Conservation (phyloP, 2,797 vertebrate species). For the Microctenopoma stevenorrisi region DNA sequence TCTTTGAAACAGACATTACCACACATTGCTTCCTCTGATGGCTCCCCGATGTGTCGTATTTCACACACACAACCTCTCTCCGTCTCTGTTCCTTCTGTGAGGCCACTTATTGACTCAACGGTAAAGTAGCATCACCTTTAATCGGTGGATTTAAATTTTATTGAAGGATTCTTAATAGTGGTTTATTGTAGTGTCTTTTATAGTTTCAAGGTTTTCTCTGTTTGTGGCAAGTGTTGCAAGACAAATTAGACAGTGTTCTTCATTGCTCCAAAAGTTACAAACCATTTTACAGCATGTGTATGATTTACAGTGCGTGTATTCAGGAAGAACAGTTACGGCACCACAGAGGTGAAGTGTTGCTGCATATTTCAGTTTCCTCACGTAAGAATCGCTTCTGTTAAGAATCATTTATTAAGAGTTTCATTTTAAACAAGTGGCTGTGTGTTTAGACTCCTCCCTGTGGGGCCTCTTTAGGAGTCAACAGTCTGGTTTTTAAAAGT, state of each 20-base stretch:
- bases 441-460: conserved; percentile 8
- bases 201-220: conserved; percentile 32
- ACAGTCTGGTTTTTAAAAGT: neutral
- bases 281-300: conserved; percentile 31
- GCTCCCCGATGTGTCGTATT: conserved; percentile 60
- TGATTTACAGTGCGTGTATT: conserved; percentile 1
- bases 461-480: conserved; percentile 11
- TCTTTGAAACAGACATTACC: conserved; percentile 35
- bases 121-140: conserved; percentile 61
- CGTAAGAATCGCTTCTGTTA: too few relatives aligned
- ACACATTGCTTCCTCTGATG: conserved; percentile 44
- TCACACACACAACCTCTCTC: conserved; percentile 43
- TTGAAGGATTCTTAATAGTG: conserved; percentile 51
- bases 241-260: conserved; percentile 31
- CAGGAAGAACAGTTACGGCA: neutral
- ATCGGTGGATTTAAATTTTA: conserved; percentile 47
- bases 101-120: conserved; percentile 61
- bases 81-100: conserved; percentile 32
- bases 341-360: neutral
- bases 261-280: conserved; percentile 47
- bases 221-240: conserved; percentile 40
- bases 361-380: too few relatives aligned
- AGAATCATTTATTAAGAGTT: conserved; percentile 28
- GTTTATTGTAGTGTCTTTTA: conserved; percentile 57
- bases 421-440: conserved; percentile 34